Evolutionary conservation across 2,888 invertebrate species (phyloP).

Genomic region (Erebia epiphron): DNA sequence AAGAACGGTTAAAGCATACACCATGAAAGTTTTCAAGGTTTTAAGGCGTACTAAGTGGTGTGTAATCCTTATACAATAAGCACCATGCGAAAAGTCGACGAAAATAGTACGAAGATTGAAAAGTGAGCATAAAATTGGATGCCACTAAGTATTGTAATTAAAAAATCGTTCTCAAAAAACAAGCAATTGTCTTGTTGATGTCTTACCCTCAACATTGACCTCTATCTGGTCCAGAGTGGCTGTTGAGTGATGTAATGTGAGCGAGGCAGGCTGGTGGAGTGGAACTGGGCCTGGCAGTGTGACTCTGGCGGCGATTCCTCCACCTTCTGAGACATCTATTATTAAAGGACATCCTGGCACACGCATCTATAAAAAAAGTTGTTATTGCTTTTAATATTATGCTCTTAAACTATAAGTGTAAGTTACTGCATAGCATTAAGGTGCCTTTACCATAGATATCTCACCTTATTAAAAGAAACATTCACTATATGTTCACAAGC

Average conservation of each 20-base stretch:
- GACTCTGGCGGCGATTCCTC: slow-evolving; percentile 86
- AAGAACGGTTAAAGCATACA: neutral
- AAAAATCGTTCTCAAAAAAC: neutral
- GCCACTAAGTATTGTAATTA: neutral
- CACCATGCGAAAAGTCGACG: neutral
- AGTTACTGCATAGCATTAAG: too few species aligned
- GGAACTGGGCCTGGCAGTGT: slow-evolving; percentile 89
- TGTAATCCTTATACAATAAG: neutral
- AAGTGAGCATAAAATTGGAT: too few species aligned
- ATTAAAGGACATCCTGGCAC: slow-evolving; percentile 95
- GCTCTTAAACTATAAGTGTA: too few species aligned
- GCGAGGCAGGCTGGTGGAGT: slow-evolving; percentile 86
- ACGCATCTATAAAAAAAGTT: slow-evolving; percentile 72
- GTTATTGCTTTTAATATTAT: too few species aligned
- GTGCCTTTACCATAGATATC: slow-evolving; percentile 40
- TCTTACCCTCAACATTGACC: slow-evolving; percentile 97
- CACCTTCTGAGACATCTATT: slow-evolving; percentile 86
- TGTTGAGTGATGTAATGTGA: slow-evolving; percentile 90
- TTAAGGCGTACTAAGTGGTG: neutral
- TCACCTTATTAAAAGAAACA: slow-evolving; percentile 97
- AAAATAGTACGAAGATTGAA: too few species aligned
- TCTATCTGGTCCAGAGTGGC: slow-evolving; percentile 96
- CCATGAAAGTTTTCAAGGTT: neutral
- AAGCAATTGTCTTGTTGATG: neutral
- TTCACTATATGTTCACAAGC: slow-evolving; percentile 97